Evolutionary conservation across 2,113 vertebrate genomes (phyloP).

Genomic region (Actinemys pallida): DNA sequence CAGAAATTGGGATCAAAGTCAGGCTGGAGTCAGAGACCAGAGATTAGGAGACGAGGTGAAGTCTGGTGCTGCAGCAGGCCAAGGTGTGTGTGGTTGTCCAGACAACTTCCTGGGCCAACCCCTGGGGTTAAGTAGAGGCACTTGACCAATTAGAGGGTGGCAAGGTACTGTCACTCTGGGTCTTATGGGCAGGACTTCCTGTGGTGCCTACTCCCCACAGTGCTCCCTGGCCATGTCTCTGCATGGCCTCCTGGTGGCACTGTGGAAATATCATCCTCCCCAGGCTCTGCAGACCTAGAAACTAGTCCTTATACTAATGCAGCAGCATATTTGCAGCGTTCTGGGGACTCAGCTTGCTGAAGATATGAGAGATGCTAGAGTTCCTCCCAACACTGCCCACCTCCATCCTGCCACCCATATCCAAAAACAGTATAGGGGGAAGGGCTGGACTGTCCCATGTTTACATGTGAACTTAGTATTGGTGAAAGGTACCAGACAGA

Average conservation of each 20-base stretch:
- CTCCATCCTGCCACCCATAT: neutral
- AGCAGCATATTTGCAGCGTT: neutral
- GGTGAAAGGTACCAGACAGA: neutral
- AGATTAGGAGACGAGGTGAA: neutral
- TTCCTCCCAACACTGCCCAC: neutral
- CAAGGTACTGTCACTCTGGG: neutral
- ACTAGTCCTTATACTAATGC: neutral
- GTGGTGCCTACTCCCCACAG: neutral
- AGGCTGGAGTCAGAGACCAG: neutral
- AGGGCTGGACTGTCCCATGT: neutral
- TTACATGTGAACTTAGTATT: neutral
- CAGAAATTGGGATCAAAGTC: neutral
- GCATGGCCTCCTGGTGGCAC: neutral
- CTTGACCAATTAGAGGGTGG: neutral
- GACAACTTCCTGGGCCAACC: neutral
- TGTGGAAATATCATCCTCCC: neutral
- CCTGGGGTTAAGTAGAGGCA: neutral
- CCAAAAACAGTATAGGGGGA: neutral
- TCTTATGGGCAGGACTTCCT: neutral
- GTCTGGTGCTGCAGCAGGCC: neutral
- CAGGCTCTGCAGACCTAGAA: neutral
- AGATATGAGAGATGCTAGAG: neutral
- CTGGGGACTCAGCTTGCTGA: neutral
- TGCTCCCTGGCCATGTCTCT: neutral
- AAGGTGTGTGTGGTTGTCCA: neutral